Evolutionary conservation across 2,888 invertebrate genomes (phyloP), one percentile per base, ranked within the genome.

Genomic region (Podabrus alpinus): DNA sequence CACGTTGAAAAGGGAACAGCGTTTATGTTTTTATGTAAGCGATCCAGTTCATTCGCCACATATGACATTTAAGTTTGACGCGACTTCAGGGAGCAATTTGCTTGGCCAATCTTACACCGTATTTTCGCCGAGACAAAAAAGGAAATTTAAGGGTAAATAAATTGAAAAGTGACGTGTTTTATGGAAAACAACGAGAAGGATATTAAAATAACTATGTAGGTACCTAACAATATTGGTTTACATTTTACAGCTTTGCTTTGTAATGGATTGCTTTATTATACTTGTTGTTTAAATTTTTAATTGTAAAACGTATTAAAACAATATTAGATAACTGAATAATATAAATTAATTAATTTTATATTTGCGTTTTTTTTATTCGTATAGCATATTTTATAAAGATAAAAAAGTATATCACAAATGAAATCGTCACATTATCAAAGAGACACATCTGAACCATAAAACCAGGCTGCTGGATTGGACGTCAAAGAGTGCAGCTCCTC

Each of bases 61-160:
- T 77, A 77, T 86, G 86, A 86, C 86, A 86, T 86, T 86, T 85
- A 85, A 85, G 83, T 82, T 84, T 85, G 86, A 86, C 85, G 85
- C 83, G 85, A 82, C 86, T 83, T 84, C 79, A 66, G 86, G 86
- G 86, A 85, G 83, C 85, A 83, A 85, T 86, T 86, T 84, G 81
- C 83, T 81, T 82, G 83, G 84, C 86, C 86, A 85, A 86, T 86
- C 86, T 86, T 86, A 84, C 83, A 83, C 82, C 81, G 82, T 80
- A 81, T 80, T 79, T 79, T 79, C 78, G 81, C 79, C 80, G 79
- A 79, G 81, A 83, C 81, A 83, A 82, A 82, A 64, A 83, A 76
- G 77, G 75, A 79, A 84, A 84, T 85, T 85, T 85, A 83, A 84
- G 85, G 84, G 84, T 84, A 84, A 83, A 84, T 85, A 85, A 85